phyloP scores from a whole-genome alignment of 64 coral and sea anemone genomes.

The Trachythela sp. region DNA sequence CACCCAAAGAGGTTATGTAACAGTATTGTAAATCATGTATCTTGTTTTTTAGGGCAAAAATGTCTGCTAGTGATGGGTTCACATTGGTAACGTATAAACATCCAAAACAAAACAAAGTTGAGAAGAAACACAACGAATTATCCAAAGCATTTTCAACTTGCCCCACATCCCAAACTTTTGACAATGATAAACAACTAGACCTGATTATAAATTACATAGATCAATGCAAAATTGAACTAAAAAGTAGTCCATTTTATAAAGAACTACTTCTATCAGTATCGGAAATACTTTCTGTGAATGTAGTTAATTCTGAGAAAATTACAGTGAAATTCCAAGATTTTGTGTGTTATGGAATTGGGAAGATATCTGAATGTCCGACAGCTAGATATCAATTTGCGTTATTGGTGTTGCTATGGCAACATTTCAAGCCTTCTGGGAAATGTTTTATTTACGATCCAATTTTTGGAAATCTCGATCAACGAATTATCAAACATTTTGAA shows the following conservation, averaged over 20 bases:
- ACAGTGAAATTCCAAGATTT: conserved; percentile 42
- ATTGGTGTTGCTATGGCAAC: conserved; percentile 54
- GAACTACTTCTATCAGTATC: neutral
- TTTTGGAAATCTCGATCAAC: conserved; percentile 65
- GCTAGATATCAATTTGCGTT: conserved; percentile 98
- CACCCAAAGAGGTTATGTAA: no score
- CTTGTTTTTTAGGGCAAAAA: no score
- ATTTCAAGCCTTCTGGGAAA: conserved; percentile 39
- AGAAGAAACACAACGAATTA: neutral
- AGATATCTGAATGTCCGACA: conserved; percentile 63
- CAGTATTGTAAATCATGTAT: no score
- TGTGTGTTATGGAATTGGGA: conserved; percentile 93
- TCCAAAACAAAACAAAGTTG: neutral
- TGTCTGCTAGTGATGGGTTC: neutral
- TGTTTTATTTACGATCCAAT: conserved; percentile 88
- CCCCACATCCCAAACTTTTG: neutral
- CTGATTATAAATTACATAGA: neutral
- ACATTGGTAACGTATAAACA: neutral
- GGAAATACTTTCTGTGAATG: neutral
- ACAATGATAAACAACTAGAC: neutral
- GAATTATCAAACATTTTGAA: conserved; percentile 62
- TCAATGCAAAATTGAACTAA: neutral
- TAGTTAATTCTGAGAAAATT: neutral
- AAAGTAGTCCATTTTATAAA: neutral
- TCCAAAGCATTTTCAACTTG: neutral